Conservation (phyloP, 2,797 vertebrate species). For the Gambusia yucatana region DNA sequence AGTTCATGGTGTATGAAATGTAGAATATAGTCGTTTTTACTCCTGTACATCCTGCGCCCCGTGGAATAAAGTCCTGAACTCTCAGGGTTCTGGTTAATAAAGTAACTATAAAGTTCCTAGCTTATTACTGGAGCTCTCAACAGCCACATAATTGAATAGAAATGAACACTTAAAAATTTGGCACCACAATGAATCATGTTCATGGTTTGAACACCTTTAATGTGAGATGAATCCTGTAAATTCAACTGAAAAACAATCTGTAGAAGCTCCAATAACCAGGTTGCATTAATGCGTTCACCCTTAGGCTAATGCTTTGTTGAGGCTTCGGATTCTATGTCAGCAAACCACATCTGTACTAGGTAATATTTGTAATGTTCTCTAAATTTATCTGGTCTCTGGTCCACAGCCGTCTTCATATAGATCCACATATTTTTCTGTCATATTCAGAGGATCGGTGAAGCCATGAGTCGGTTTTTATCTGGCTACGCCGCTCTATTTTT, state of each 20-base stretch:
- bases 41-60: background rate
- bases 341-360: background rate
- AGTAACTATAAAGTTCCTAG: background rate
- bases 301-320: background rate
- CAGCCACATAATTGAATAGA: background rate
- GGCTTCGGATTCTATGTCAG: background rate
- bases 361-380: background rate
- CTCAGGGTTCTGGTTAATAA: background rate
- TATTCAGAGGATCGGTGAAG: background rate
- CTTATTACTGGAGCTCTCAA: background rate
- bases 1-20: background rate
- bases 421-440: background rate
- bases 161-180: background rate
- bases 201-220: background rate
- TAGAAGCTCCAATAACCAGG: background rate
- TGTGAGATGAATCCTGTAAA: background rate
- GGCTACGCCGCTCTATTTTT: background rate
- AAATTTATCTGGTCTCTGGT: background rate
- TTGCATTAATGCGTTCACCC: background rate
- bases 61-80: slow-evolving; percentile 1
- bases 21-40: background rate
- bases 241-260: background rate
- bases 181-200: background rate
- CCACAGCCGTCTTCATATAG: background rate
- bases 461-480: background rate